A percentile compares a stretch with the other conserved stretches of the same genome.
These are phyloP conservation scores for Tenthredo distinguenda DNA, from an alignment of 2,888 invertebrate species.

Conservation along the genomic window DNA sequence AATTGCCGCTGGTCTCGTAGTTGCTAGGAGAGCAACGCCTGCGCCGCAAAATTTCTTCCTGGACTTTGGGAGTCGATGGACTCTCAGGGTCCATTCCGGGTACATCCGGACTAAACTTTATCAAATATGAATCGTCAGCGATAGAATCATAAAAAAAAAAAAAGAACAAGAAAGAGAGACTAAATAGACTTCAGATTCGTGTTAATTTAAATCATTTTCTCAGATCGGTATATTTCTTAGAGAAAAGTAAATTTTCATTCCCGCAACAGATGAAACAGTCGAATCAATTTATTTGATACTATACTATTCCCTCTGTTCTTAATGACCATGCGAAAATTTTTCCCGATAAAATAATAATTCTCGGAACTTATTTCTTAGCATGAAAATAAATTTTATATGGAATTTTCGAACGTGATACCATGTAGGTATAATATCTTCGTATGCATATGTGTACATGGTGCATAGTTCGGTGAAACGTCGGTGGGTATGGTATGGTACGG, in stretches of 20 bases:
- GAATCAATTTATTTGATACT: too few relatives aligned
- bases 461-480: not conserved
- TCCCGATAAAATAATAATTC: not conserved
- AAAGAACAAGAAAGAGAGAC: not conserved
- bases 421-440: not conserved
- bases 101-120: not conserved
- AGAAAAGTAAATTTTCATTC: too few relatives aligned
- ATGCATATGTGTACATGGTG: not conserved
- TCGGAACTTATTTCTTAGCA: not conserved
- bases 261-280: too few relatives aligned
- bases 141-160: not conserved
- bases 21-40: slow-evolving; percentile 47
- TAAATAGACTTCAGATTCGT: not conserved
- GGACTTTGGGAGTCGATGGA: not conserved
- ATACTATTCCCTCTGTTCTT: too few relatives aligned
- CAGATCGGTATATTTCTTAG: too few relatives aligned
- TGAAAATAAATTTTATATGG: not conserved
- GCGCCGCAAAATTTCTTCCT: slow-evolving; percentile 24
- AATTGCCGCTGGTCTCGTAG: slow-evolving; percentile 6
- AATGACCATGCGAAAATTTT: not conserved
- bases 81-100: not conserved
- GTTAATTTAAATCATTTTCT: too few relatives aligned
- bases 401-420: not conserved
- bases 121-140: not conserved
- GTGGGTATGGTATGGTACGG: not conserved